These are phyloP conservation scores for Anabas testudineus DNA, from an alignment of 2,797 vertebrate species.

Conservation along the genomic window DNA sequence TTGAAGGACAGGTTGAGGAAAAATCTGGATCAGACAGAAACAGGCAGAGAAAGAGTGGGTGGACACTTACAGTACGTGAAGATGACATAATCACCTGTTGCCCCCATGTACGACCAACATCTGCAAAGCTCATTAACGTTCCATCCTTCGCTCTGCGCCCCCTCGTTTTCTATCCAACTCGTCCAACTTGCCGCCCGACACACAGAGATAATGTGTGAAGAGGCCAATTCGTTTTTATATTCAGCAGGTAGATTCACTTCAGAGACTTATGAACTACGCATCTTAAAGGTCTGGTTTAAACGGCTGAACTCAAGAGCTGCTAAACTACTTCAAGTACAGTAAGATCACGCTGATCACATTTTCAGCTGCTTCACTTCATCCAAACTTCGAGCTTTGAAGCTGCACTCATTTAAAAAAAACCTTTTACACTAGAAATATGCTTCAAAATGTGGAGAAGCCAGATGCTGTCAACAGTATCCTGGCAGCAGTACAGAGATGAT, in stretches of 20 bases:
- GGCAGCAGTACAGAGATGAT: too few relatives aligned
- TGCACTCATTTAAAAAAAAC: too few relatives aligned
- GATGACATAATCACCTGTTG: slow-evolving; percentile 80
- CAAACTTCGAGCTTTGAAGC: too few relatives aligned
- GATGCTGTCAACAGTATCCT: too few relatives aligned
- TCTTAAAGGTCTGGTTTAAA: slow-evolving; percentile 2
- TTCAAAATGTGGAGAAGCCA: too few relatives aligned
- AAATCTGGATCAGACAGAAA: slow-evolving; percentile 29
- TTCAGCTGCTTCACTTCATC: neutral
- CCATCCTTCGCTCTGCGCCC: slow-evolving; percentile 25
- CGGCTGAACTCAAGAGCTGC: neutral
- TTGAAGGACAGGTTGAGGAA: slow-evolving; percentile 25
- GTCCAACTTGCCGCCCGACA: slow-evolving; percentile 40
- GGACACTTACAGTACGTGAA: slow-evolving; percentile 62
- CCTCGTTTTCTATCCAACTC: slow-evolving; percentile 57
- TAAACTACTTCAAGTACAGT: neutral
- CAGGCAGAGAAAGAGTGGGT: neutral
- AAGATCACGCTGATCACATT: neutral
- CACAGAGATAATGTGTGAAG: slow-evolving; percentile 32
- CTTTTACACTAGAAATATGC: too few relatives aligned
- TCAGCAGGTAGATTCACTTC: slow-evolving; percentile 15
- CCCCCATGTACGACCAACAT: slow-evolving; percentile 63
- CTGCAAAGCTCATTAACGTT: slow-evolving; percentile 68
- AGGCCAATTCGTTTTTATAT: slow-evolving; percentile 43
- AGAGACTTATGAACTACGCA: slow-evolving; percentile 4